phyloP scores from a whole-genome alignment of 2,797 vertebrate genomes.

The Ficedula albicollis region DNA sequence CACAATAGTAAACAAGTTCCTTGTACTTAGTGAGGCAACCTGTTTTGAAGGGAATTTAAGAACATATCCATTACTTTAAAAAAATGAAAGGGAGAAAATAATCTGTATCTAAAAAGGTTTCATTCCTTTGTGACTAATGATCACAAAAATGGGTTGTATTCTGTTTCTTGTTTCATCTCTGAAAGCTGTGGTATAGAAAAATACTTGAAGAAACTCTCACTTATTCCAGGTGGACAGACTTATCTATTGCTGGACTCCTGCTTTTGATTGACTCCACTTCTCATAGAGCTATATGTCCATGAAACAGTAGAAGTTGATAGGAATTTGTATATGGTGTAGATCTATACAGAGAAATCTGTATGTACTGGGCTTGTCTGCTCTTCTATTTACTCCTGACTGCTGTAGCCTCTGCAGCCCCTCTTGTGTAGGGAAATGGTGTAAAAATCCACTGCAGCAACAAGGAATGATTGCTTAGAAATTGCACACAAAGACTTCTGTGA shows the following conservation, averaged over 20 bases:
- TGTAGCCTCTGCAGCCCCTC: not conserved
- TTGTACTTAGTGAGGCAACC: not conserved
- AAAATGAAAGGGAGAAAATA: not conserved
- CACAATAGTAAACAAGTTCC: not conserved
- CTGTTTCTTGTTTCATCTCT: not conserved
- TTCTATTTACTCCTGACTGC: not conserved
- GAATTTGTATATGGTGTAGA: not conserved
- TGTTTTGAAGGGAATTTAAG: not conserved
- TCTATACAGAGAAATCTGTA: fast-evolving
- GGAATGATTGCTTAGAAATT: not conserved
- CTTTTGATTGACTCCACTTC: not conserved
- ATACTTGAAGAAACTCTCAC: not conserved
- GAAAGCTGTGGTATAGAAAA: not conserved
- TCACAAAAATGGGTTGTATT: not conserved
- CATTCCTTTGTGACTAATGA: not conserved
- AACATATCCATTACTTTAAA: not conserved
- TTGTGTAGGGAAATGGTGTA: not conserved
- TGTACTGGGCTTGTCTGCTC: not conserved
- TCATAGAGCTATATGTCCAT: not conserved
- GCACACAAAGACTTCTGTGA: fast-evolving
- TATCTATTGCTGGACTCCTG: not conserved
- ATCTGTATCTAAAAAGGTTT: not conserved
- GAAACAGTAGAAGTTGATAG: not conserved
- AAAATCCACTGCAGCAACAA: not conserved
- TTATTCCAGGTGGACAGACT: not conserved